Evolutionary conservation across 1,140 invertebrate species (phyloP).

Genomic region (Melanaphis sacchari): DNA sequence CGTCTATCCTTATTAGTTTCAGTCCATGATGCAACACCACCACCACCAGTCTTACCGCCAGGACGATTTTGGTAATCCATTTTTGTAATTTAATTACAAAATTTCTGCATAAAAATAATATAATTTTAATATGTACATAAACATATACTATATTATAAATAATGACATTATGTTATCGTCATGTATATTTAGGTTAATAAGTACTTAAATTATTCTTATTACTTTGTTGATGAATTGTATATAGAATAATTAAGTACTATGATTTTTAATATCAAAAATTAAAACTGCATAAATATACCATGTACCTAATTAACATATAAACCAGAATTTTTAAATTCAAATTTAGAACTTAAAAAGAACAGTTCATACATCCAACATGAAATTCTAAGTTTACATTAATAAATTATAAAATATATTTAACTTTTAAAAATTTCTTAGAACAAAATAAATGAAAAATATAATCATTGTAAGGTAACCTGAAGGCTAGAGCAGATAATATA

Average conservation of each 20-base stretch:
- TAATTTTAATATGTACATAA: background rate
- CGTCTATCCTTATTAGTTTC: slow-evolving; percentile 96
- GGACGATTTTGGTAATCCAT: slow-evolving; percentile 98
- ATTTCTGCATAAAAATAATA: background rate
- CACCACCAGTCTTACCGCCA: slow-evolving; percentile 97
- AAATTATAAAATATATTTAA: too few species aligned
- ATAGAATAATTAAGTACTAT: background rate
- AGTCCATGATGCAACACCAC: slow-evolving; percentile 98
- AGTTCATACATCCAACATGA: too few species aligned
- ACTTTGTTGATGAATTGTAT: background rate
- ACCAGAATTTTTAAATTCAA: too few species aligned
- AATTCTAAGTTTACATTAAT: too few species aligned
- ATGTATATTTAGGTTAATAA: background rate
- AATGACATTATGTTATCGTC: background rate
- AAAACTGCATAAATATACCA: too few species aligned
- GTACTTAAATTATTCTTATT: background rate
- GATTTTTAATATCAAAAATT: background rate
- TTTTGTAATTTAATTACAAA: slow-evolving; percentile 30
- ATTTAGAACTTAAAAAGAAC: too few species aligned
- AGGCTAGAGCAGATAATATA: too few species aligned
- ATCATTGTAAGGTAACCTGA: too few species aligned
- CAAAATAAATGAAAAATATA: too few species aligned
- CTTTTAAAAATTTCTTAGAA: too few species aligned
- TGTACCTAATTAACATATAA: background rate
- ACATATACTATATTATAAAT: background rate